A percentile compares a stretch with the other conserved stretches of the same genome.
phyloP scores from a whole-genome alignment of 2,113 vertebrate species.

The Ceyx cyanopectus region DNA sequence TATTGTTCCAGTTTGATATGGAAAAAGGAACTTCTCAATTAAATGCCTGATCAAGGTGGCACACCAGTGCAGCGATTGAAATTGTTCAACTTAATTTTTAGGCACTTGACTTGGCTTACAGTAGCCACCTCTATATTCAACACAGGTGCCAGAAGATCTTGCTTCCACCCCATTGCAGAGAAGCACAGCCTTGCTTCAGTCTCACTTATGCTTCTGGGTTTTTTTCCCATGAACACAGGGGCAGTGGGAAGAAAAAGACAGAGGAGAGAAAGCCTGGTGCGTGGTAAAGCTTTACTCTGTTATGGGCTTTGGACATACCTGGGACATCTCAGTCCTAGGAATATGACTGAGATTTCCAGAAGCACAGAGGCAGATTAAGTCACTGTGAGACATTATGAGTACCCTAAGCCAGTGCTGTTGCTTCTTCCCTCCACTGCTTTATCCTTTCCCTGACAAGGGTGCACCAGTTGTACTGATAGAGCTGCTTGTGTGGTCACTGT shows the following conservation, averaged over 20 bases:
- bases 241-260: not conserved
- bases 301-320: not conserved
- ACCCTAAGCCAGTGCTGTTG: not conserved
- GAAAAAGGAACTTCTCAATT: not conserved
- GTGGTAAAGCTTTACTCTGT: not conserved
- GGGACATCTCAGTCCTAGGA: not conserved
- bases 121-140: not conserved
- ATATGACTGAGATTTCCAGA: not conserved
- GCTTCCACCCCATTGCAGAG: accelerated
- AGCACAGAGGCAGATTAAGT: not conserved
- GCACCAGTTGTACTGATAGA: not conserved
- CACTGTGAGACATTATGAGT: accelerated
- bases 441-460: not conserved
- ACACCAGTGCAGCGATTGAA: not conserved
- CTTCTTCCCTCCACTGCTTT: not conserved
- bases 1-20: not conserved
- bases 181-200: not conserved
- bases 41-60: not conserved
- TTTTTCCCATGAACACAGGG: not conserved
- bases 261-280: not conserved
- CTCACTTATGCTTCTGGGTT: not conserved
- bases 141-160: not conserved
- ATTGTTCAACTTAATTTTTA: not conserved
- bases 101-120: not conserved
- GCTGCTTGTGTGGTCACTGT: slow-evolving; percentile 1